Percentiles rank a stretch among this genome's conserved stretches.
Evolutionary conservation across 1,140 invertebrate genomes (phyloP).

Genomic region (Pachypeltis micranthus): DNA sequence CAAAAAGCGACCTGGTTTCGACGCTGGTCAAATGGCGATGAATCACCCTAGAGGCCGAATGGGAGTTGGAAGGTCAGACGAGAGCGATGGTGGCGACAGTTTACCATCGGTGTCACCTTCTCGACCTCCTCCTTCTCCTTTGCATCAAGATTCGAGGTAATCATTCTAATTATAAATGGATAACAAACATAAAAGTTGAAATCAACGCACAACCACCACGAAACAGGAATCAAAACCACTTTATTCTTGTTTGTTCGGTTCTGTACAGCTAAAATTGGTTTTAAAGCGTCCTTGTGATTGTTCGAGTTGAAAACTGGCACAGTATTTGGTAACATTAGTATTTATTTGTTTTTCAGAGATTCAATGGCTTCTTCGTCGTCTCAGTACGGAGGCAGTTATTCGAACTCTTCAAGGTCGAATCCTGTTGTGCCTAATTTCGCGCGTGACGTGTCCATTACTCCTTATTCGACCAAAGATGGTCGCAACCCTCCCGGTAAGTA

Average conservation of each 20-base stretch:
- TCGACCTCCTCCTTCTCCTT: background rate
- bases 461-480: background rate
- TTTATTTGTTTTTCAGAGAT: background rate
- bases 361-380: conserved; percentile 1
- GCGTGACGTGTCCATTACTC: background rate
- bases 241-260: too few relatives aligned
- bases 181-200: too few relatives aligned
- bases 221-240: too few relatives aligned
- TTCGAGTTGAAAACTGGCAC: too few relatives aligned
- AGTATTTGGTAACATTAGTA: too few relatives aligned
- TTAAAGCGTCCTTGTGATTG: too few relatives aligned
- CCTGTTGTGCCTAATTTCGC: background rate
- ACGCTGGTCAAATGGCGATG: background rate
- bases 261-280: too few relatives aligned
- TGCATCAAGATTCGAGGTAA: background rate
- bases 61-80: background rate
- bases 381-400: background rate
- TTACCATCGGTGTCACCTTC: background rate
- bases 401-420: background rate
- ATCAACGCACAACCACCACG: too few relatives aligned
- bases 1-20: background rate
- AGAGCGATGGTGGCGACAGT: background rate
- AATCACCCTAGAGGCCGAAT: too few relatives aligned
- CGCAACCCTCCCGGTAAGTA: background rate
- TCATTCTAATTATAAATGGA: too few relatives aligned